Conservation (phyloP, 2,113 vertebrate species). For the Zonotrichia leucophrys region DNA sequence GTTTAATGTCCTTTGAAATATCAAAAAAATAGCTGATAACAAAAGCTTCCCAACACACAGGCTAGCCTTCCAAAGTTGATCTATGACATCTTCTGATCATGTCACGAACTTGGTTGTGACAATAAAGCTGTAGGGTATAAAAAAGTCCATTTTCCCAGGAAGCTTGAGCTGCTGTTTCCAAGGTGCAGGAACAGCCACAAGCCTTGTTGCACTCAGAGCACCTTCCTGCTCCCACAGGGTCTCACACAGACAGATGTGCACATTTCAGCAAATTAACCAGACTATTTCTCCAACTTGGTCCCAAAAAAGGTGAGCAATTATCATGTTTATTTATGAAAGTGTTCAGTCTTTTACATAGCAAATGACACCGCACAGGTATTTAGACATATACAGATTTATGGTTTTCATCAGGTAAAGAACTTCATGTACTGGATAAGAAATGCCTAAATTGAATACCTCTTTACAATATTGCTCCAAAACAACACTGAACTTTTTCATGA, state of each 20-base stretch:
- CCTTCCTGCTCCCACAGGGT: not conserved
- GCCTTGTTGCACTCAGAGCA: not conserved
- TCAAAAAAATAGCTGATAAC: not conserved
- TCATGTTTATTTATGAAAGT: not conserved
- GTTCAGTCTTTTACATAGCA: not conserved
- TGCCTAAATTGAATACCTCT: constrained; percentile 79
- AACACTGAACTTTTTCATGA: constrained; percentile 89
- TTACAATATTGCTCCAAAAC: constrained; percentile 86
- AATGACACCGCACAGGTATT: not conserved
- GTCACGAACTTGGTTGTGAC: not conserved
- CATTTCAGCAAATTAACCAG: not conserved
- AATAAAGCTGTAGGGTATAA: not conserved
- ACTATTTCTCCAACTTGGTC: not conserved
- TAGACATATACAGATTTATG: not conserved
- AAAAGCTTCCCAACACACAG: not conserved
- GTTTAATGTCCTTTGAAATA: not conserved
- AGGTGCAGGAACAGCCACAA: not conserved
- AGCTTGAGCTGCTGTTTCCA: not conserved
- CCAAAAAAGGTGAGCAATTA: not conserved
- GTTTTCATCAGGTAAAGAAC: not conserved
- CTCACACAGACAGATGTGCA: not conserved
- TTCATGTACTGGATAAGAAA: not conserved
- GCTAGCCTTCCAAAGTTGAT: not conserved
- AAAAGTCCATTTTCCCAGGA: not conserved
- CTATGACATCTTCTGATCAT: not conserved